These are phyloP conservation scores for Willisornis vidua DNA, from an alignment of 2,113 vertebrate genomes.

Conservation along the genomic window DNA sequence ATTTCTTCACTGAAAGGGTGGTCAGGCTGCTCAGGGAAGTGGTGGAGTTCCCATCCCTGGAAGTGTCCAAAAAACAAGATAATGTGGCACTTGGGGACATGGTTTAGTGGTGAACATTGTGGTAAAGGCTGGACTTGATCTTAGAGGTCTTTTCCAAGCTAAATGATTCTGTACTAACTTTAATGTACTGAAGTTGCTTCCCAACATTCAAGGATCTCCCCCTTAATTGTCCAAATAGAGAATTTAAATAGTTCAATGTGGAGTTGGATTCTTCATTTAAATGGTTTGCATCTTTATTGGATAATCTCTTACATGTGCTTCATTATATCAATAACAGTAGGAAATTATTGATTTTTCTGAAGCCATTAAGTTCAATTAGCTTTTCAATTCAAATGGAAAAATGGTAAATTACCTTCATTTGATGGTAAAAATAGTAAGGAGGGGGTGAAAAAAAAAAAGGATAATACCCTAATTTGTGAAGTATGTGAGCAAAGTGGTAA, in stretches of 20 bases:
- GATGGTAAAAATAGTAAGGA: slow-evolving; percentile 65
- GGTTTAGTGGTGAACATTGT: background rate
- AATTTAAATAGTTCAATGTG: slow-evolving; percentile 52
- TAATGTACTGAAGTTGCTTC: background rate
- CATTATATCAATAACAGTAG: slow-evolving; percentile 75
- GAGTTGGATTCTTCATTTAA: slow-evolving; percentile 71
- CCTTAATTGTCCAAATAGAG: slow-evolving; percentile 12
- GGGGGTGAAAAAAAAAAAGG: background rate
- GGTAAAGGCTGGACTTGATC: background rate
- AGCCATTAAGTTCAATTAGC: slow-evolving; percentile 80
- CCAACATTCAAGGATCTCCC: slow-evolving; percentile 12
- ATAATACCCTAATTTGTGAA: slow-evolving; percentile 67
- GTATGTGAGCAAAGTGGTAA: slow-evolving; percentile 23
- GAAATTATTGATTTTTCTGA: slow-evolving; percentile 78
- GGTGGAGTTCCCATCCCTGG: background rate
- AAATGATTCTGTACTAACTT: background rate
- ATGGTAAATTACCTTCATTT: slow-evolving; percentile 69
- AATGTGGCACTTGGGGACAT: background rate
- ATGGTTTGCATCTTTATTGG: slow-evolving; percentile 65
- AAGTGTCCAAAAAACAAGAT: background rate
- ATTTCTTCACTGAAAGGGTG: background rate
- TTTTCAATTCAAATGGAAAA: slow-evolving; percentile 75
- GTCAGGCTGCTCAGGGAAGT: background rate
- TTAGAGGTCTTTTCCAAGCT: background rate
- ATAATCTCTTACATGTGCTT: slow-evolving; percentile 64